Percentiles rank a stretch among this genome's conserved stretches.
Evolutionary conservation across 2,888 invertebrate genomes (phyloP).

Genomic region (Phytoseiulus persimilis): DNA sequence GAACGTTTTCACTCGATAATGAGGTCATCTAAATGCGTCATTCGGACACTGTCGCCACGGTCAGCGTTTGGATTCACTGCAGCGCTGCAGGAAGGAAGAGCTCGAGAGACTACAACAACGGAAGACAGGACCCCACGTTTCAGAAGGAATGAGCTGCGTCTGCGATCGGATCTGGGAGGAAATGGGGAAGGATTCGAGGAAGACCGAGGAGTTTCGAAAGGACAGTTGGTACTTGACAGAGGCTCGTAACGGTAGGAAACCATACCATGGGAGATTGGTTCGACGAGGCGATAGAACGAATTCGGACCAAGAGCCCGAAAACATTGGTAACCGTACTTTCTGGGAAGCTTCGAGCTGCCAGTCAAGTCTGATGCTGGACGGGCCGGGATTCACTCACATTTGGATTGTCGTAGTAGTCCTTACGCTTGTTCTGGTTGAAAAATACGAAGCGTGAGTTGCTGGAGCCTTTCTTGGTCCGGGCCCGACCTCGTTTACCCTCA

Average conservation of each 20-base stretch:
- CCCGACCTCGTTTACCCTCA: not conserved
- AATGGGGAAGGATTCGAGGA: too few relatives aligned
- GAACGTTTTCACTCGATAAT: not conserved
- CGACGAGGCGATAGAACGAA: too few relatives aligned
- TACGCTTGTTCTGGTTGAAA: slow-evolving; percentile 44
- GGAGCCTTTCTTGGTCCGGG: not conserved
- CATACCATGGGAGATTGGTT: too few relatives aligned
- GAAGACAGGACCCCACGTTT: not conserved
- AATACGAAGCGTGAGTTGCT: slow-evolving; percentile 42
- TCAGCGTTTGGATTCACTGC: not conserved
- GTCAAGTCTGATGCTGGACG: too few relatives aligned
- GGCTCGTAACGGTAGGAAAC: too few relatives aligned
- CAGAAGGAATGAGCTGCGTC: not conserved
- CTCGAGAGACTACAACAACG: not conserved
- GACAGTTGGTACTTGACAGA: too few relatives aligned
- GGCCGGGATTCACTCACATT: slow-evolving; percentile 56
- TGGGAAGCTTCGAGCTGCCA: too few relatives aligned
- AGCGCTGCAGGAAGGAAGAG: not conserved
- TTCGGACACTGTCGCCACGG: not conserved
- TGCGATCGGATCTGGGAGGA: not conserved
- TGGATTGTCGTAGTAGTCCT: slow-evolving; percentile 59
- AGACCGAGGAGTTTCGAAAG: too few relatives aligned
- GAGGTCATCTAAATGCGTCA: not conserved
- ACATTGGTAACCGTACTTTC: too few relatives aligned
- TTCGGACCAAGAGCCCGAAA: too few relatives aligned